Evolutionary conservation across 2,113 vertebrate genomes (phyloP).

Genomic region (Brachirus orientalis): DNA sequence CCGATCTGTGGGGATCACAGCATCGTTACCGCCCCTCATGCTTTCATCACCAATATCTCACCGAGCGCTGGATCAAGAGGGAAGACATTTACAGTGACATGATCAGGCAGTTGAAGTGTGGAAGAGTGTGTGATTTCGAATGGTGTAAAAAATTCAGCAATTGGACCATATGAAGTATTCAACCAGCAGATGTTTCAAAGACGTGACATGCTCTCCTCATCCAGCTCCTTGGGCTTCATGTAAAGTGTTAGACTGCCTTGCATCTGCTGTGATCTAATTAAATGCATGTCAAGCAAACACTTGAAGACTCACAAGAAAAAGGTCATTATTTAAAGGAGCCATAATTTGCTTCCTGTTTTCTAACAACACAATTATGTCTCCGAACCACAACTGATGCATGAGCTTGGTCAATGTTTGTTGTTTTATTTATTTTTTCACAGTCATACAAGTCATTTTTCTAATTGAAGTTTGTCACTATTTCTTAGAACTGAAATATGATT

Average conservation of each 20-base stretch:
- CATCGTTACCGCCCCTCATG: conserved; percentile 5
- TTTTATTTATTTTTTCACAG: too few relatives aligned
- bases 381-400: too few relatives aligned
- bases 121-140: background rate
- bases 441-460: too few relatives aligned
- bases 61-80: background rate
- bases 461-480: too few relatives aligned
- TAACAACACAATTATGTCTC: too few relatives aligned
- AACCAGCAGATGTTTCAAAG: conserved; percentile 36
- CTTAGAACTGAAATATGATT: too few relatives aligned
- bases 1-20: background rate
- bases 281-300: background rate
- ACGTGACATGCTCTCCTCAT: conserved; percentile 7
- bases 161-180: conserved; percentile 37
- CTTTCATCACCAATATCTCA: background rate
- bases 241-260: background rate
- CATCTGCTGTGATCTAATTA: background rate
- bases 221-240: conserved; percentile 15
- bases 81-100: background rate
- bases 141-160: background rate
- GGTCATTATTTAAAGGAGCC: too few relatives aligned
- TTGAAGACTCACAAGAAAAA: too few relatives aligned
- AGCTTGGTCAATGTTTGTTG: too few relatives aligned
- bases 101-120: background rate
- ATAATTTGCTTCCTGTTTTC: too few relatives aligned